Evolutionary conservation across 2,113 vertebrate species (phyloP), one percentile per base, ranked within the genome.

Genomic region (Elephantulus edwardii): DNA sequence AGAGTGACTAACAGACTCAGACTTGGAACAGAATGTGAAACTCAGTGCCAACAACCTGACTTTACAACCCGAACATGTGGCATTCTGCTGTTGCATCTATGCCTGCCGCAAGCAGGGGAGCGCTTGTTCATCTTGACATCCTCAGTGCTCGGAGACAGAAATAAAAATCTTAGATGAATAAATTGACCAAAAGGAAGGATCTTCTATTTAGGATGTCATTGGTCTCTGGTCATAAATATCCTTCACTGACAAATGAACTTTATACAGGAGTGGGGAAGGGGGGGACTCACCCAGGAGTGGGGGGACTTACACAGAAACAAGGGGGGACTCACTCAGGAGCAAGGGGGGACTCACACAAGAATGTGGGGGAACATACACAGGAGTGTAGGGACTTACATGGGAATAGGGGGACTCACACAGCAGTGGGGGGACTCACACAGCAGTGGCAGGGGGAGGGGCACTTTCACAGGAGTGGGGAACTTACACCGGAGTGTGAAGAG

Each of bases 51-150:
- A 56, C 88, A 42, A 16, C 7, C 58, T 71, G n/a, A 48, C 66
- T 74, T 92, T 62, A 62, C 46, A 52, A 66, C 80, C 42, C 58
- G 42, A 72, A 30, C 2, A 2, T 20, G 30, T 11, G 10, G 30
- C 42, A 90, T 54, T 75, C 48, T 56, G 26, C 42, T 88, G 76
- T 52, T 50, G 24, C 1, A 30, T 46, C 24, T 17, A n/a, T 5
- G 7, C 14, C n/a, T 48, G 50, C 24, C 8, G 46, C 0, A 0
- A 19, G 24, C 3, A 54, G n/a, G 33, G 24, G 14, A 28, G n/a
- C 22, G 16, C 33, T 76, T 74, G 6, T 16, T 66, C 11, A 0
- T 11, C 0, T 6, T 4, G n/a, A 11, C 42, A 74, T 72, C 58
- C n/a, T 12, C n/a, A 48, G 26, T 20, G 12, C 44, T 52, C 71